These are phyloP conservation scores for Lates calcarifer DNA, from an alignment of 2,113 vertebrate species.

Conservation along the genomic window DNA sequence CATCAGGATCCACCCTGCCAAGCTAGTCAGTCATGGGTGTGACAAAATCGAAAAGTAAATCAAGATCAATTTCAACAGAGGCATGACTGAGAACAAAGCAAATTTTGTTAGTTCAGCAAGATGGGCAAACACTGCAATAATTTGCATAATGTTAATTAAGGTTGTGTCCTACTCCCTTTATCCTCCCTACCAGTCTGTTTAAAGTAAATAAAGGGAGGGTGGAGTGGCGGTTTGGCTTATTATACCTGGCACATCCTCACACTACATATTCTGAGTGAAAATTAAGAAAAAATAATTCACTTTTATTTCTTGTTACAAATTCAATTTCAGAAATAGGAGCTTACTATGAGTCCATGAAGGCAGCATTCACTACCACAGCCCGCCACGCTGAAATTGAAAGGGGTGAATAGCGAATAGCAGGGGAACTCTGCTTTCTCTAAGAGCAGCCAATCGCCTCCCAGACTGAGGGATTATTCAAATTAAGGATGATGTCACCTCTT, in stretches of 20 bases:
- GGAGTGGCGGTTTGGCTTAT: not conserved
- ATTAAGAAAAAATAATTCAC: no score
- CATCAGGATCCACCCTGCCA: not conserved
- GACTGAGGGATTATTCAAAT: constrained; percentile 84
- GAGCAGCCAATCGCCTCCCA: constrained; percentile 77
- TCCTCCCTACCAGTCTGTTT: not conserved
- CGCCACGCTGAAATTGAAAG: constrained; percentile 81
- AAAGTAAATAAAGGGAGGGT: not conserved
- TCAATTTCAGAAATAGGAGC: not conserved
- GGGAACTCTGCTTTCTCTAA: constrained; percentile 72
- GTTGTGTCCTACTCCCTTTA: not conserved
- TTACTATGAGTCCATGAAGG: constrained; percentile 60
- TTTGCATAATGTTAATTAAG: constrained; percentile 8
- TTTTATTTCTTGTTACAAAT: not conserved
- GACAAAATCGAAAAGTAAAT: not conserved
- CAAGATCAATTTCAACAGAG: not conserved
- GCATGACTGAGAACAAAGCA: not conserved
- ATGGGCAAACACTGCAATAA: not conserved
- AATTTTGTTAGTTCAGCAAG: not conserved
- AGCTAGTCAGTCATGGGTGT: not conserved
- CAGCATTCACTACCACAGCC: constrained; percentile 66
- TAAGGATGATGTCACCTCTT: constrained; percentile 84
- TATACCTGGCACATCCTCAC: not conserved
- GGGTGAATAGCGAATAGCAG: constrained; percentile 77
- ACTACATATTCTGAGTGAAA: not conserved